phyloP scores from a whole-genome alignment of 1,140 invertebrate genomes.

The Chlorops oryzae region DNA sequence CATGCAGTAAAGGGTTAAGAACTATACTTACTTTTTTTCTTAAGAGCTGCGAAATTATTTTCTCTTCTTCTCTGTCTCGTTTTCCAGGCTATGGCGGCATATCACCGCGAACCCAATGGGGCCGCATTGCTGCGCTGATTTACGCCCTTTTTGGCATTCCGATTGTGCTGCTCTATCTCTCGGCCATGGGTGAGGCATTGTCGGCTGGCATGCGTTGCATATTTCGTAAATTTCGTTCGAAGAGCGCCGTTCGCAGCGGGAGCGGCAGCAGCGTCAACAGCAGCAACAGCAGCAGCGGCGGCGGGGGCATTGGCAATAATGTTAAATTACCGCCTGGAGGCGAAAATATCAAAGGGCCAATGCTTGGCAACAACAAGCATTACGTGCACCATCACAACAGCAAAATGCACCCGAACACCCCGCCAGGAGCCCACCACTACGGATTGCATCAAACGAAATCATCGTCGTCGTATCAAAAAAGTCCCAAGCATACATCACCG shows the following conservation, averaged over 20 bases:
- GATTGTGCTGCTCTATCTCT: constrained; percentile 82
- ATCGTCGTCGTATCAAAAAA: constrained; percentile 27
- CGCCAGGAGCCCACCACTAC: constrained; percentile 32
- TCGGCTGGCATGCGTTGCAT: constrained; percentile 44
- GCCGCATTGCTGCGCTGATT: constrained; percentile 75
- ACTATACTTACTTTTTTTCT: background rate
- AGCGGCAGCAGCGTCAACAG: constrained; percentile 6
- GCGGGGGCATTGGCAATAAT: constrained; percentile 22
- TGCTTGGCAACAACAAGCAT: constrained; percentile 10
- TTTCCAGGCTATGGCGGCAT: constrained; percentile 86
- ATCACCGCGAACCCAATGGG: constrained; percentile 81
- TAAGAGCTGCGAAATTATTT: background rate
- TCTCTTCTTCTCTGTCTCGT: constrained; percentile 5
- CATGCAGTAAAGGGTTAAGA: too few species aligned
- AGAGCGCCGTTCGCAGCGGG: constrained; percentile 17
- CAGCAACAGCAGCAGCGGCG: constrained; percentile 10
- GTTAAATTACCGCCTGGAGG: too few species aligned
- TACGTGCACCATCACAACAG: constrained; percentile 1
- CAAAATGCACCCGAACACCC: constrained; percentile 9
- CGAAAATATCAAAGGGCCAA: constrained; percentile 12
- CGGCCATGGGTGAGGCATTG: constrained; percentile 73
- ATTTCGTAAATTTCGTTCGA: constrained; percentile 33
- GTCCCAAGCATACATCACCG: constrained; percentile 25
- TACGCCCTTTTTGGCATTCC: constrained; percentile 88
- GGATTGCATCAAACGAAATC: too few species aligned